These are phyloP conservation scores for Lasioglossum villosulum DNA, from an alignment of 2,888 invertebrate species.

Conservation along the genomic window DNA sequence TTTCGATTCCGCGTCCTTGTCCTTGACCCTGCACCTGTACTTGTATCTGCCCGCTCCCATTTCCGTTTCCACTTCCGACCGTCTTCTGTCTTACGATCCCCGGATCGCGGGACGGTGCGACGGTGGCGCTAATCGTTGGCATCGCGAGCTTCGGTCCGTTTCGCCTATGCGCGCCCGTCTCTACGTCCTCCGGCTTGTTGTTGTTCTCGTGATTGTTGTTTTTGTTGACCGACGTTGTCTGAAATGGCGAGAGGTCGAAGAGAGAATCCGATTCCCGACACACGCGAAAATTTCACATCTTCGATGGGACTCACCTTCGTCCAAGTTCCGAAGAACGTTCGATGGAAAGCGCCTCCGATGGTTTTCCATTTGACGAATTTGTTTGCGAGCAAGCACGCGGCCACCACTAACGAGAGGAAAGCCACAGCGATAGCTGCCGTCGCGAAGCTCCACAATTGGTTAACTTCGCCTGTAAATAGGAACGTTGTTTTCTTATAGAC, in stretches of 20 bases:
- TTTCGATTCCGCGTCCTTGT: constrained; percentile 67
- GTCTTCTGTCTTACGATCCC: constrained; percentile 77
- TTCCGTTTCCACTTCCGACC: constrained; percentile 82
- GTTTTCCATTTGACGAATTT: constrained; percentile 72
- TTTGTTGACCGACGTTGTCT: constrained; percentile 12
- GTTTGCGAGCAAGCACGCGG: constrained; percentile 66
- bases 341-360: constrained; percentile 66
- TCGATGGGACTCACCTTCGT: constrained; percentile 70
- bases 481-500: neutral
- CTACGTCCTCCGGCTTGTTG: constrained; percentile 74
- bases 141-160: constrained; percentile 78
- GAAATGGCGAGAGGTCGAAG: neutral
- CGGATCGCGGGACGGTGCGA: constrained; percentile 61
- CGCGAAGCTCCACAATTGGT: constrained; percentile 64
- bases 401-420: constrained; percentile 61
- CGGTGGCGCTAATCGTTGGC: constrained; percentile 79
- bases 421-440: constrained; percentile 69
- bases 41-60: constrained; percentile 79
- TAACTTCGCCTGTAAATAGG: constrained; percentile 67
- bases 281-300: neutral
- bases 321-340: constrained; percentile 72
- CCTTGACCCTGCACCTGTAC: constrained; percentile 84
- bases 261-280: neutral
- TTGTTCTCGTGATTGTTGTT: constrained; percentile 19
- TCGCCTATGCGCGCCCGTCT: constrained; percentile 67